Conservation (phyloP, 2,113 vertebrate genomes). For the Zosterops pallidus region DNA sequence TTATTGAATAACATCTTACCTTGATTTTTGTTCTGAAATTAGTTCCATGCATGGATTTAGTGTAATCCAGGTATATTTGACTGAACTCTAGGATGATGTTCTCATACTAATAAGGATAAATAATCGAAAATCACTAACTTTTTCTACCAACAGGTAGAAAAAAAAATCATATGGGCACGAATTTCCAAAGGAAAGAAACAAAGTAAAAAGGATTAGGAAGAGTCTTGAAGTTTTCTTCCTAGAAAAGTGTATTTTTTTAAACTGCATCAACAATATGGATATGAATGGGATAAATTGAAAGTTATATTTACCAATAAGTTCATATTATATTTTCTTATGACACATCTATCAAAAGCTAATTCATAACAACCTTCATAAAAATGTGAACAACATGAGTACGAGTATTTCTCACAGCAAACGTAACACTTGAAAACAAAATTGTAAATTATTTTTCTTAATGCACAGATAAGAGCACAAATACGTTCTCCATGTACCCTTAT, state of each 20-base stretch:
- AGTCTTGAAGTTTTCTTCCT: not conserved
- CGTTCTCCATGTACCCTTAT: not conserved
- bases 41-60: not conserved
- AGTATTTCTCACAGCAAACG: not conserved
- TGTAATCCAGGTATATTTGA: not conserved
- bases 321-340: not conserved
- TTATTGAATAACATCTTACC: not conserved
- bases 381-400: not conserved
- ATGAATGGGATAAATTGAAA: not conserved
- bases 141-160: not conserved
- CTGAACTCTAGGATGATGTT: not conserved
- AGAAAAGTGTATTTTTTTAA: not conserved
- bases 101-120: not conserved
- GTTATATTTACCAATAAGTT: not conserved
- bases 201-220: not conserved
- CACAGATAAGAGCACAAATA: not conserved
- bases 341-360: not conserved
- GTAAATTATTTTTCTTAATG: not conserved
- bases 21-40: not conserved
- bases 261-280: not conserved
- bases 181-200: not conserved
- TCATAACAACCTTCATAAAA: not conserved
- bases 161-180: not conserved
- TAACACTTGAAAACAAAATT: not conserved
- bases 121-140: not conserved